A percentile compares a stretch with the other conserved stretches of the same genome.
Evolutionary conservation across 2,113 vertebrate genomes (phyloP).

Genomic region (Rhabdornis inornatus): DNA sequence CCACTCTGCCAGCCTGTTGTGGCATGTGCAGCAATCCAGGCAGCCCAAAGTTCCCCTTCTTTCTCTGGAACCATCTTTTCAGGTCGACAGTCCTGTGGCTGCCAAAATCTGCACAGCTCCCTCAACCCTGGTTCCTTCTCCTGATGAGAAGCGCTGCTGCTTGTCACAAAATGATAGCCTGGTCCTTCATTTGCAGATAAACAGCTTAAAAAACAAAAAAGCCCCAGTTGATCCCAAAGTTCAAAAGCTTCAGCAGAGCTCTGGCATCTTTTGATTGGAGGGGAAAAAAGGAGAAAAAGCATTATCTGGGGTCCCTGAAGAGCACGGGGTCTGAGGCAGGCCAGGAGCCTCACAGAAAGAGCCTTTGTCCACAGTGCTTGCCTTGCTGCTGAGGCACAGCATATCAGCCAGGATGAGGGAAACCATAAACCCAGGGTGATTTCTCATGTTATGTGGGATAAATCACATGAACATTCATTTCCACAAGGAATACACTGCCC

Average conservation of each 20-base stretch:
- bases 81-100: not conserved
- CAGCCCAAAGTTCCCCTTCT: not conserved
- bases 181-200: not conserved
- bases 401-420: not conserved
- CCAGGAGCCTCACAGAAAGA: conserved; percentile 42
- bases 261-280: not conserved
- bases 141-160: not conserved
- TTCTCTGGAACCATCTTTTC: not conserved
- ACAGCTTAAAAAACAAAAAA: not conserved
- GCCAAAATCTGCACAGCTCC: not conserved
- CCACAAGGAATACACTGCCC: conserved; percentile 56
- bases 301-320: conserved; percentile 17
- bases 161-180: not conserved
- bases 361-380: conserved; percentile 34
- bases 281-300: not conserved
- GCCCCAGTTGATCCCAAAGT: not conserved
- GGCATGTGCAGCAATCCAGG: not conserved
- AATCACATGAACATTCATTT: conserved; percentile 53
- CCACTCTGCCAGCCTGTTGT: not conserved
- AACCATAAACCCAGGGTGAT: conserved; percentile 52
- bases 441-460: conserved; percentile 40
- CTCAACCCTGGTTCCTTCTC: not conserved
- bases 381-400: not conserved
- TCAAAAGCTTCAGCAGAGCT: not conserved
- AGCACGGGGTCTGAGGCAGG: not conserved